Percentiles rank a stretch among this genome's conserved stretches.
These are phyloP conservation scores for Myioborus melanocephalus DNA, from an alignment of 2,797 vertebrate genomes.

Conservation along the genomic window DNA sequence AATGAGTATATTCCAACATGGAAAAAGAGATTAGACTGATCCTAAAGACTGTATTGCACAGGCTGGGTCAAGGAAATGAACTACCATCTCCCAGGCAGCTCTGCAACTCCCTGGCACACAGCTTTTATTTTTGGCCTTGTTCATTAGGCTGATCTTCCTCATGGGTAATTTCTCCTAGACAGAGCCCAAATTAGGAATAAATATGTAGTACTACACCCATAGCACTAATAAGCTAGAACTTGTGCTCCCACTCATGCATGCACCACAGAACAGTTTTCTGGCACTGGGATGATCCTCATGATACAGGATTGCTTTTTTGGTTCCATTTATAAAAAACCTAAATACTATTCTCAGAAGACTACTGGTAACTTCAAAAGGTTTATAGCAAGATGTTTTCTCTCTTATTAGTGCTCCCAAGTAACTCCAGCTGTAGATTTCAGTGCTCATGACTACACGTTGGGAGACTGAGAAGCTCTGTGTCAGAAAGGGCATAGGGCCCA, in stretches of 20 bases:
- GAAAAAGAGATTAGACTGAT: not conserved
- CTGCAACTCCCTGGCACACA: not conserved
- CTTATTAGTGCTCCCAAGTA: not conserved
- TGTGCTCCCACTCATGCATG: not conserved
- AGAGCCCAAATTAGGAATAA: slow-evolving; percentile 66
- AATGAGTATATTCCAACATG: not conserved
- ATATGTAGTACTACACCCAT: slow-evolving; percentile 32
- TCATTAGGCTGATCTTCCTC: slow-evolving; percentile 44
- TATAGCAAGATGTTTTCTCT: not conserved
- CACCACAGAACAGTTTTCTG: not conserved
- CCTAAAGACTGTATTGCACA: not conserved
- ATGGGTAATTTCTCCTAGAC: slow-evolving; percentile 48
- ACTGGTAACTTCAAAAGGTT: not conserved
- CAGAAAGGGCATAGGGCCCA: not conserved
- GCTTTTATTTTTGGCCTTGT: slow-evolving; percentile 51
- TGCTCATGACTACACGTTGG: too few species aligned
- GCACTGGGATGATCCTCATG: not conserved
- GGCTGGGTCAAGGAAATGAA: not conserved
- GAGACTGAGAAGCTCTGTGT: not conserved
- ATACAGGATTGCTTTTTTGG: not conserved
- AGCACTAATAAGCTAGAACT: slow-evolving; percentile 12
- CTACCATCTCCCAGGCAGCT: not conserved
- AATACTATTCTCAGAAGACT: not conserved
- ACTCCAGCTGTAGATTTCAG: not conserved
- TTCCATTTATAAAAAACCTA: not conserved